phyloP scores from a whole-genome alignment of 2,113 vertebrate species.

The Syrmaticus mikado region DNA sequence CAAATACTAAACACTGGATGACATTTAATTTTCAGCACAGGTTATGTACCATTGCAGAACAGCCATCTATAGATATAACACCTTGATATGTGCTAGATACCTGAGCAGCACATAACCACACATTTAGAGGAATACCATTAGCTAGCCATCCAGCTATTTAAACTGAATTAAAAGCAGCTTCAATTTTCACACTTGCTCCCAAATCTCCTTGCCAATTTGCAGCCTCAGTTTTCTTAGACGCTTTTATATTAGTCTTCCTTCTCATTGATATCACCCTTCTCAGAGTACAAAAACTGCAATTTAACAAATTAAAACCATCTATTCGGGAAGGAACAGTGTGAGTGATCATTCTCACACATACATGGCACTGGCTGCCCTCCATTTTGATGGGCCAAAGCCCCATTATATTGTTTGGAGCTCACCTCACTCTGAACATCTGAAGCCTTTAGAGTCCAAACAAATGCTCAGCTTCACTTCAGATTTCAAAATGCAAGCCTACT shows the following conservation, averaged over 20 bases:
- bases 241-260: background rate
- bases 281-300: background rate
- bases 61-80: background rate
- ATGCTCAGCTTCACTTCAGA: background rate
- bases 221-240: background rate
- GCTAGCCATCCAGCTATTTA: conserved; percentile 24
- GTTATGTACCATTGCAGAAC: conserved; percentile 41
- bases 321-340: background rate
- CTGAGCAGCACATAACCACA: background rate
- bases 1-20: conserved; percentile 61
- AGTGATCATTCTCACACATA: background rate
- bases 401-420: background rate
- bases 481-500: background rate
- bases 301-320: conserved; percentile 34
- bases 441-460: background rate
- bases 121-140: conserved; percentile 14
- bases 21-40: conserved; percentile 71
- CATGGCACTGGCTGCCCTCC: background rate
- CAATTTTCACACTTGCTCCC: conserved; percentile 58
- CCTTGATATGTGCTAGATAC: background rate
- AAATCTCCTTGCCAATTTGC: conserved; percentile 57
- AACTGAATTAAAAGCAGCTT: conserved; percentile 58
- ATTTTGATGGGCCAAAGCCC: background rate
- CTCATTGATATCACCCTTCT: conserved; percentile 20
- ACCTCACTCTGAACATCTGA: background rate